A percentile compares a stretch with the other conserved stretches of the same genome.
These are phyloP conservation scores for Myopa testacea DNA, from an alignment of 2,888 invertebrate species.

Conservation along the genomic window DNA sequence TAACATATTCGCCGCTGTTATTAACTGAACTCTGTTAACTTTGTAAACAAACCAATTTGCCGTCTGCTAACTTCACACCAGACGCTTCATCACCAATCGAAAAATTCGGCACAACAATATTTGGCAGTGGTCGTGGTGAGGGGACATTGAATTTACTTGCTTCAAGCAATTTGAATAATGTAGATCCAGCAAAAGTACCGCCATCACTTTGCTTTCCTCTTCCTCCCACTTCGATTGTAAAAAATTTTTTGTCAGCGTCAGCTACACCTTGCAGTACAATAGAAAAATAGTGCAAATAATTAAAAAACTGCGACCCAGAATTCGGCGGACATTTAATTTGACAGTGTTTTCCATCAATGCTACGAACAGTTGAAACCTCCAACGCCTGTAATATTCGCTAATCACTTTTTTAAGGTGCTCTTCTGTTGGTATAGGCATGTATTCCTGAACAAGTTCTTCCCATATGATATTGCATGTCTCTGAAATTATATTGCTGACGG, in stretches of 20 bases:
- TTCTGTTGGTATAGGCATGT: constrained; percentile 29
- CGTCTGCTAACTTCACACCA: no score
- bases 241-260: no score
- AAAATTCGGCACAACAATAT: constrained; percentile 36
- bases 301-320: no score
- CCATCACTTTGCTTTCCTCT: constrained; percentile 34
- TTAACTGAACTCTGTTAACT: no score
- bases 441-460: constrained; percentile 36
- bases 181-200: constrained; percentile 22
- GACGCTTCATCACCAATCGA: no score
- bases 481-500: no score
- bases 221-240: constrained; percentile 26
- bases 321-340: no score
- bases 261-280: no score
- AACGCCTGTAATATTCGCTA: constrained; percentile 31
- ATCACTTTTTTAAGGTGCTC: constrained; percentile 39
- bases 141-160: constrained; percentile 36
- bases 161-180: constrained; percentile 38
- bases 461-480: constrained; percentile 38
- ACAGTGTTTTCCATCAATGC: no score
- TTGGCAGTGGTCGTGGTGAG: constrained; percentile 28
- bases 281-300: no score
- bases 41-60: no score
- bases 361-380: constrained; percentile 34
- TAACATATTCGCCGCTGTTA: no score